phyloP scores from a whole-genome alignment of 2,113 vertebrate species.

The Hydrolagus affinis region DNA sequence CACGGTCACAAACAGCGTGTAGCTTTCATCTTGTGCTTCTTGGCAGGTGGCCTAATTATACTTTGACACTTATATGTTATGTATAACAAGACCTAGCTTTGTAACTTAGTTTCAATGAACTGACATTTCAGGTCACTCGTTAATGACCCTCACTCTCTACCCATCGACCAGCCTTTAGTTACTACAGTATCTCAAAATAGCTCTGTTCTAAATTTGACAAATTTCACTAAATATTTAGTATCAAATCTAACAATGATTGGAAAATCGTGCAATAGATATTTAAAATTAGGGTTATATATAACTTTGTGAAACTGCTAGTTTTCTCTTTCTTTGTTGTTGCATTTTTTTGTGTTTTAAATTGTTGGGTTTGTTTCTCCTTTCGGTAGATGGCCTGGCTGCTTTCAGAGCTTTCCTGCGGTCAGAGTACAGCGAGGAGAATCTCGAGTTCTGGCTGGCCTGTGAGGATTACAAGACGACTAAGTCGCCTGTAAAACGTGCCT shows the following conservation, averaged over 20 bases:
- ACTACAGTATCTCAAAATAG: not conserved
- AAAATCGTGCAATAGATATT: not conserved
- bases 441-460: constrained; percentile 91
- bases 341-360: no score
- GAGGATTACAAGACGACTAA: constrained; percentile 81
- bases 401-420: constrained; percentile 85
- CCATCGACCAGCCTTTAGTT: no score
- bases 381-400: constrained; percentile 72
- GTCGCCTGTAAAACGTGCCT: constrained; percentile 58
- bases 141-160: not conserved
- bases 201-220: not conserved
- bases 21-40: not conserved
- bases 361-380: constrained; percentile 19
- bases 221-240: not conserved
- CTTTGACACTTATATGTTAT: no score
- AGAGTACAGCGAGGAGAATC: constrained; percentile 92
- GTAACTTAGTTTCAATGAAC: not conserved
- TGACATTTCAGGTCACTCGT: no score
- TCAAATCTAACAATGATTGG: not conserved
- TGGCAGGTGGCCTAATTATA: not conserved
- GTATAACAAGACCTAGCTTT: not conserved
- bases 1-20: not conserved
- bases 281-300: not conserved
- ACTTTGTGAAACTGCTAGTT: not conserved
- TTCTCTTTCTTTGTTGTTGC: not conserved